Evolutionary conservation across 2,113 vertebrate genomes (phyloP).

Genomic region (Neogale vison): DNA sequence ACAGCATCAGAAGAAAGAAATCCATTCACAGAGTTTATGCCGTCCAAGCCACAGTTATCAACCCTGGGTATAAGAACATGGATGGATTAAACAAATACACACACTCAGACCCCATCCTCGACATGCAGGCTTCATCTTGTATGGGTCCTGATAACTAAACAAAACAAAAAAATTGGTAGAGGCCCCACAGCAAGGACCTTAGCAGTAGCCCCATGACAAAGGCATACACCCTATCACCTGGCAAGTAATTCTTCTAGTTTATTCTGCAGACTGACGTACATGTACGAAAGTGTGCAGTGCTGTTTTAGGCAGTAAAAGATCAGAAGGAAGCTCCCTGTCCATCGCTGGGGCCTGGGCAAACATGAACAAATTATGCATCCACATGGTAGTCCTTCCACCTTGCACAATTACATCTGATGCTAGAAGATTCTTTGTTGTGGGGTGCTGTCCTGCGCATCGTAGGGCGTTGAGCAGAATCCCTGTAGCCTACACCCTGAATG

Average conservation of each 20-base stretch:
- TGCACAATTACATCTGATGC: neutral
- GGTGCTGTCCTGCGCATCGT: neutral
- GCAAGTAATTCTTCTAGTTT: neutral
- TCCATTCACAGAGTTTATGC: neutral
- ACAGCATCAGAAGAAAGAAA: neutral
- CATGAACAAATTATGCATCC: too few relatives aligned
- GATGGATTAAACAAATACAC: neutral
- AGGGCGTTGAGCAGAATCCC: neutral
- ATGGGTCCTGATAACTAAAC: neutral
- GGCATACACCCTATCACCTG: neutral
- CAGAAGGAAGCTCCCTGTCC: neutral
- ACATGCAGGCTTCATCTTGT: neutral
- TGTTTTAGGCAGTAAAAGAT: neutral
- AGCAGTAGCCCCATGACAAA: neutral
- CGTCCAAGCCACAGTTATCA: neutral
- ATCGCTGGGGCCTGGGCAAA: neutral
- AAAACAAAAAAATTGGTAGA: neutral
- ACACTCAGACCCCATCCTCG: neutral
- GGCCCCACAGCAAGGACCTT: neutral
- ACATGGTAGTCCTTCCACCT: neutral
- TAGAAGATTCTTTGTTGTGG: neutral
- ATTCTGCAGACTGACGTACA: neutral
- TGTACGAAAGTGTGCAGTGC: neutral
- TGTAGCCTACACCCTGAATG: neutral
- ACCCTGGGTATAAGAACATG: neutral